A percentile compares a stretch with the other conserved stretches of the same genome.
Evolutionary conservation across 2,113 vertebrate species (phyloP).

Genomic region (Brachirus orientalis): DNA sequence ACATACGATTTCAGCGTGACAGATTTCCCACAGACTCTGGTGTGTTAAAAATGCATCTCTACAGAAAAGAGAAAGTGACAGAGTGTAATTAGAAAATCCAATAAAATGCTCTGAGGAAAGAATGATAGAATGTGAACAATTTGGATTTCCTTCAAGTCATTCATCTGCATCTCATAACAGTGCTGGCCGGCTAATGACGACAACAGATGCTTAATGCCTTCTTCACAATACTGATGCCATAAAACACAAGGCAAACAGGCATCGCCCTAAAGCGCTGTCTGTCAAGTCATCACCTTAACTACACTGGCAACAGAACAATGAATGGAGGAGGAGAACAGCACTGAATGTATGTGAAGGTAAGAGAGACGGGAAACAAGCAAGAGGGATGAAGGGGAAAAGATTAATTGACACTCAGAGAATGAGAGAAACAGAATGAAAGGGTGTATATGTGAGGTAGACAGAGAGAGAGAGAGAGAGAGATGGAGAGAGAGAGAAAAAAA

Average conservation of each 20-base stretch:
- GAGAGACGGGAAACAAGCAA: constrained; percentile 24
- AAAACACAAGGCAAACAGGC: constrained; percentile 78
- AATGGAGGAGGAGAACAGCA: constrained; percentile 19
- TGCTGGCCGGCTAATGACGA: constrained; percentile 69
- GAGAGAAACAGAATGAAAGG: constrained; percentile 54
- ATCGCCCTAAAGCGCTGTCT: constrained; percentile 72
- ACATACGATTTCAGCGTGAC: constrained; percentile 66
- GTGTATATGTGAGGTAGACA: constrained; percentile 31
- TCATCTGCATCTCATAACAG: constrained; percentile 69
- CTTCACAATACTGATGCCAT: constrained; percentile 74
- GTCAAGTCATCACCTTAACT: constrained; percentile 75
- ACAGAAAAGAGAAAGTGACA: constrained; percentile 6
- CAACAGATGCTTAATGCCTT: constrained; percentile 77
- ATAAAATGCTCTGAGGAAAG: constrained; percentile 52
- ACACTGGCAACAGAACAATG: constrained; percentile 60
- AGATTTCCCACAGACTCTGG: constrained; percentile 71
- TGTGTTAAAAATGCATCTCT: constrained; percentile 23
- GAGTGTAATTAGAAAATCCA: constrained; percentile 48
- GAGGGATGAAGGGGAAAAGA: constrained; percentile 54
- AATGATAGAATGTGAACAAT: constrained; percentile 54
- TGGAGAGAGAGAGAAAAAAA: too few relatives aligned
- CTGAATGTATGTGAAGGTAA: constrained; percentile 31
- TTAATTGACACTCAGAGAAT: constrained; percentile 68
- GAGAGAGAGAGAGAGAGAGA: not conserved
- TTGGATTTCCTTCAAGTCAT: constrained; percentile 74